These are phyloP conservation scores for Corythaeola cristata DNA, from an alignment of 2,113 vertebrate species.

Conservation along the genomic window DNA sequence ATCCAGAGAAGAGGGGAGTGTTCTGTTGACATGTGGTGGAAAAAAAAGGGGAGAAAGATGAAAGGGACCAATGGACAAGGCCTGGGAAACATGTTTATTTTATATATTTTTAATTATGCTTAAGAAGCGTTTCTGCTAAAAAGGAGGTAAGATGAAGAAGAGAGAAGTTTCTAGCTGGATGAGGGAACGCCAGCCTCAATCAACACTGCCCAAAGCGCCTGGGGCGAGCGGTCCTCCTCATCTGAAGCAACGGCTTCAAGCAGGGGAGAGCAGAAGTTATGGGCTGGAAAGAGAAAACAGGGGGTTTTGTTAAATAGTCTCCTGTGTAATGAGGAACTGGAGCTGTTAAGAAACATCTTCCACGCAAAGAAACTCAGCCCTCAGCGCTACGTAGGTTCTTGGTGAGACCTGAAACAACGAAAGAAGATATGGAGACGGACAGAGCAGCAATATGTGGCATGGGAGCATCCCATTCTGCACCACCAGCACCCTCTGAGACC, in stretches of 20 bases:
- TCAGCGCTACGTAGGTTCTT: fast-evolving
- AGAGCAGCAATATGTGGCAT: background rate
- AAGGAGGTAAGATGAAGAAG: background rate
- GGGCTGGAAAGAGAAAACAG: background rate
- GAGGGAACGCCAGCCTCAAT: background rate
- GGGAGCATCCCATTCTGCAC: background rate
- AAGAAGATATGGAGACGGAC: background rate
- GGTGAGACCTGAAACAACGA: background rate
- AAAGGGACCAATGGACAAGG: conserved; percentile 23
- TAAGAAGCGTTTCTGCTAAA: background rate
- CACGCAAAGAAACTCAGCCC: background rate
- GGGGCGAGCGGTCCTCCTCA: background rate
- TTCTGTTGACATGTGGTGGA: conserved; percentile 26
- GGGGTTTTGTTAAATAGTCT: background rate
- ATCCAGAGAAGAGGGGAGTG: background rate
- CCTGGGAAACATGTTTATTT: conserved; percentile 12
- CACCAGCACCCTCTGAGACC: fast-evolving
- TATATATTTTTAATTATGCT: conserved; percentile 6
- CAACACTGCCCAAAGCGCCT: background rate
- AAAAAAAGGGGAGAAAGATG: conserved; percentile 12
- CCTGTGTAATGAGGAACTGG: background rate
- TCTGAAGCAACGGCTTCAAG: background rate
- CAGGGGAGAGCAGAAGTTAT: background rate
- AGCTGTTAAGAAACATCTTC: no score
- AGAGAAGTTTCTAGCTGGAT: background rate